These are phyloP conservation scores for Synchiropus splendidus DNA, from an alignment of 2,113 vertebrate genomes.

Conservation along the genomic window DNA sequence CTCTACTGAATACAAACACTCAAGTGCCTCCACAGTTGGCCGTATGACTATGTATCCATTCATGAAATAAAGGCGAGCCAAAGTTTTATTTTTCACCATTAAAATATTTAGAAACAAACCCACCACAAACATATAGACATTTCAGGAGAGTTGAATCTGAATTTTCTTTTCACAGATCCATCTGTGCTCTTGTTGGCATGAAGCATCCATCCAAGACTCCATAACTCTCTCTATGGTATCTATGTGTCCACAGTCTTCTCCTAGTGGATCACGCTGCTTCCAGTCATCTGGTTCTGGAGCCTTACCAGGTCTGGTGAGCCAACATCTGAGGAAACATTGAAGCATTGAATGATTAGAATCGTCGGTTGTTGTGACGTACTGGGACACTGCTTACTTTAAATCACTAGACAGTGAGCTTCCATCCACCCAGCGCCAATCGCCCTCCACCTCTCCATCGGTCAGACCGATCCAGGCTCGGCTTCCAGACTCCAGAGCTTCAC, in stretches of 20 bases:
- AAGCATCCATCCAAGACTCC: conserved; percentile 36
- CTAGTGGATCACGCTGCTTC: conserved; percentile 17
- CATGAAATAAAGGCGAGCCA: no score
- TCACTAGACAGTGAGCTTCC: conserved; percentile 9
- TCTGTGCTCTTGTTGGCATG: conserved; percentile 21
- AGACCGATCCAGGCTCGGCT: conserved; percentile 30
- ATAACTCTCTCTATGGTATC: conserved; percentile 11
- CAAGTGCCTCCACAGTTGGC: no score
- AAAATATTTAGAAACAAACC: no score
- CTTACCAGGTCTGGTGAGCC: conserved; percentile 19
- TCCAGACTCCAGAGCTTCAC: neutral
- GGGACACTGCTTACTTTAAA: conserved; percentile 33
- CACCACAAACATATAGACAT: neutral
- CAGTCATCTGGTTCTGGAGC: conserved; percentile 33
- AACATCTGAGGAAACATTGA: conserved; percentile 17
- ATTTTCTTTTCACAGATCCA: conserved; percentile 39
- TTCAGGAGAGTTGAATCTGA: conserved; percentile 3
- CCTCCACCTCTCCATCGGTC: conserved; percentile 25
- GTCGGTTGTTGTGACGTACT: no score
- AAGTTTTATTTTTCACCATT: no score
- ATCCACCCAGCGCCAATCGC: conserved; percentile 34
- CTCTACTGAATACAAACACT: no score
- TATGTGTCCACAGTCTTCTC: conserved; percentile 40
- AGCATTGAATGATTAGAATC: no score
- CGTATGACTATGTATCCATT: no score